Percentiles rank a stretch among this genome's conserved stretches.
phyloP scores from a whole-genome alignment of 2,797 vertebrate genomes.

The Simalia tracyae region DNA sequence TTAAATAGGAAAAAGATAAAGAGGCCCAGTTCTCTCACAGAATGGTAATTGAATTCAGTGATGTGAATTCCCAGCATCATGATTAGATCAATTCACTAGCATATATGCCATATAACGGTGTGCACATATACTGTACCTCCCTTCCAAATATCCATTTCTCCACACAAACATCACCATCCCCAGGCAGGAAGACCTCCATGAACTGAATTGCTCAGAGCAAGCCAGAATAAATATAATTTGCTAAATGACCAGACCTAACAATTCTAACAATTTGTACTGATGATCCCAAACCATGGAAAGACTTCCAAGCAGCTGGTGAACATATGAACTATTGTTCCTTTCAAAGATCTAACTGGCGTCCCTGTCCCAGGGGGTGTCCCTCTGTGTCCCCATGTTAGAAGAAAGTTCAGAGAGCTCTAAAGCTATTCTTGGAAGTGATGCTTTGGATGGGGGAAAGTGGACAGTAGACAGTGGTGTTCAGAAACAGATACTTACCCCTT shows the following conservation, averaged over 20 bases:
- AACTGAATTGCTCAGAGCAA: constrained; percentile 44
- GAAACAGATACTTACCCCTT: background rate
- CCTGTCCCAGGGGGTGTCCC: background rate
- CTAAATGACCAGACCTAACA: constrained; percentile 67
- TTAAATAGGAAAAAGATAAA: background rate
- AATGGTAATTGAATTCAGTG: constrained; percentile 4
- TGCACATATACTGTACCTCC: background rate
- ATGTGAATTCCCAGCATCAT: background rate
- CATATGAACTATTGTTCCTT: constrained; percentile 49
- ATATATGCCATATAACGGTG: background rate
- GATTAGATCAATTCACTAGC: background rate
- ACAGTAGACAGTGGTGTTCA: background rate
- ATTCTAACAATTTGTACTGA: constrained; percentile 68
- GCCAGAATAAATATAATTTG: constrained; percentile 70
- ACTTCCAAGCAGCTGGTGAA: constrained; percentile 66
- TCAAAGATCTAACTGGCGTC: background rate
- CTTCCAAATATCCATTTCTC: background rate
- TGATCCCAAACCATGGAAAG: constrained; percentile 51
- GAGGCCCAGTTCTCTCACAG: background rate
- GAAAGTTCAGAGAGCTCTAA: background rate
- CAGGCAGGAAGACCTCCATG: constrained; percentile 34
- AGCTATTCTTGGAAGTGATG: background rate
- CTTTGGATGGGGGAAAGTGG: background rate
- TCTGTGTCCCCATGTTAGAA: background rate
- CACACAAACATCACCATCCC: background rate